phyloP scores from a whole-genome alignment of 2,888 invertebrate species.

The Scaptomyza cyrtandrae region DNA sequence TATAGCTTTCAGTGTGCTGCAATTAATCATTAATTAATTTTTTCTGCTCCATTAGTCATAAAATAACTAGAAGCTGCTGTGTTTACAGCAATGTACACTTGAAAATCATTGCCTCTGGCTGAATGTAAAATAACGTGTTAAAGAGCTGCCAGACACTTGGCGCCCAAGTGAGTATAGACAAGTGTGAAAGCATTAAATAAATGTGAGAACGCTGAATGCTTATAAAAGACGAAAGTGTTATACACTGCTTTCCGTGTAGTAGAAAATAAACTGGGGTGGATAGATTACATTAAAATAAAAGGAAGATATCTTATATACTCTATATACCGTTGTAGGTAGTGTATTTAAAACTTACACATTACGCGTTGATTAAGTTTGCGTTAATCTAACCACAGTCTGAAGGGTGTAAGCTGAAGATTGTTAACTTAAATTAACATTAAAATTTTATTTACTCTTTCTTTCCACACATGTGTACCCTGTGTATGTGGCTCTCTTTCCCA shows the following conservation, averaged over 20 bases:
- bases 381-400: too few relatives aligned
- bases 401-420: too few relatives aligned
- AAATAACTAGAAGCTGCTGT: neutral
- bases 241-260: neutral
- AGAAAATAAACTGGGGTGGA: neutral
- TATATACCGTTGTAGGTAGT: neutral
- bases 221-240: neutral
- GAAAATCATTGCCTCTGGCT: conserved; percentile 44
- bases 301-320: too few relatives aligned
- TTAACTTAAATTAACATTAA: too few relatives aligned
- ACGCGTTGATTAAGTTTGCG: conserved; percentile 42
- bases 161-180: conserved; percentile 17
- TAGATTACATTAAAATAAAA: too few relatives aligned
- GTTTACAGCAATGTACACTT: conserved; percentile 53
- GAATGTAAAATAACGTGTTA: conserved; percentile 57
- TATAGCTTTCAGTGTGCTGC: neutral
- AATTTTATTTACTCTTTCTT: too few relatives aligned
- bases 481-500: neutral
- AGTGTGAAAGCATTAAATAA: conserved; percentile 5
- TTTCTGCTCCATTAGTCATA: neutral
- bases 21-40: neutral
- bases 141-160: conserved; percentile 59
- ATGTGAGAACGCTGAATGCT: neutral
- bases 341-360: conserved; percentile 5
- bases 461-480: neutral